Base-by-base conservation (phyloP, 1,140 invertebrate genomes). In the Euwallacea similis region DNA sequence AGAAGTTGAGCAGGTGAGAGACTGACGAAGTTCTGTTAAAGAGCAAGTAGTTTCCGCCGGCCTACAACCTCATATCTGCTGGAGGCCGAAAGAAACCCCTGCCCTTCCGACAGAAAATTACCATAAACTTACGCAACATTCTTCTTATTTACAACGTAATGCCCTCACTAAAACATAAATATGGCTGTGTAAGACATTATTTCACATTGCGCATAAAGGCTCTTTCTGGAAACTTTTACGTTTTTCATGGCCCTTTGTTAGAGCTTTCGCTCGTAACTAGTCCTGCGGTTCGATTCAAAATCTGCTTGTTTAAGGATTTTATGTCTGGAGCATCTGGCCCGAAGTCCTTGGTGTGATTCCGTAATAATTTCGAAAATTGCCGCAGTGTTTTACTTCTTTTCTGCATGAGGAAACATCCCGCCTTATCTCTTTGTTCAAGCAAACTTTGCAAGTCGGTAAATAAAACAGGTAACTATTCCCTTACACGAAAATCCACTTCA, bases 41-140 rank as follows among this genome's bases (percentile, higher is more conserved):
- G 75, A 84, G 89, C 89, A 90, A 93, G 91, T 92, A 93, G 91
- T 93, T 93, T 93, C 91, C 90, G 90, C 91, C 91, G 91, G 91
- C 91, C 91, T 93, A 93, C 91, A 93, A 90, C 85, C 85, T 82
- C 82, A 75, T 83, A 83, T 82, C 88, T 88, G 90, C 91, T 93
- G 91, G 90, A 93, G 91, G 91, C 91, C 91, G 90, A 93, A 92
- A 92, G 91, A 93, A 93, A 93, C 91, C 91, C 91, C 91, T 93
- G 55, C 71, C 50, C 65, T 64, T 73, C 64, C 10, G 69, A 42
- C 54, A 56, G 54, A 50, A 13, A 50, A 50, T 6, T 50, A 50
- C 13, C 46, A 50, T 50, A 10, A 50, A 10, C 46, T 50, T 33
- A 33, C 21, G 21, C 21, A 33, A 33, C 4, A 33, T 33, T 33